Evolutionary conservation across 2,888 invertebrate species (phyloP).

Genomic region (Melieria omissa): DNA sequence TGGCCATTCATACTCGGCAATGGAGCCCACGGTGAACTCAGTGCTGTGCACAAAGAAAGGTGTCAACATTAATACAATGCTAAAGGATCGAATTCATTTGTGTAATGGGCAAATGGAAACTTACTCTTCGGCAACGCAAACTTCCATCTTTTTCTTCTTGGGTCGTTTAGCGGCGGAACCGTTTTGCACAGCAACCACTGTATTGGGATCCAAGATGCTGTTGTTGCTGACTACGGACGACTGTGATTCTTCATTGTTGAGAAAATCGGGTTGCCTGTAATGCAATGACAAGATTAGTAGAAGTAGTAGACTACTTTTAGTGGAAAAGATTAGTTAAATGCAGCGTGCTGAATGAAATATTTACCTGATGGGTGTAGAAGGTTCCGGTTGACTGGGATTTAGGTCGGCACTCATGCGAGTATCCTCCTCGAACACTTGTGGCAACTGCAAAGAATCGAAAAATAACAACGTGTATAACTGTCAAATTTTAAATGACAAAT

Average conservation of each 20-base stretch:
- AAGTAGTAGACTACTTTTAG: background rate
- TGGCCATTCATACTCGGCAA: slow-evolving; percentile 96
- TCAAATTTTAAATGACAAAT: background rate
- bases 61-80: slow-evolving; percentile 24
- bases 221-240: slow-evolving; percentile 81
- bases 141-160: slow-evolving; percentile 68
- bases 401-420: slow-evolving; percentile 81
- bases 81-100: background rate
- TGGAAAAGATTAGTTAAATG: background rate
- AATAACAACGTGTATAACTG: background rate
- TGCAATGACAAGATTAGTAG: background rate
- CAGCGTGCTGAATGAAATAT: slow-evolving; percentile 18
- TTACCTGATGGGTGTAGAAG: slow-evolving; percentile 56
- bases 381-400: slow-evolving; percentile 44
- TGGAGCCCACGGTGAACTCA: slow-evolving; percentile 83
- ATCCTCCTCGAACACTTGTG: slow-evolving; percentile 78
- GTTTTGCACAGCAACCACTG: slow-evolving; percentile 48
- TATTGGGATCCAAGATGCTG: slow-evolving; percentile 62
- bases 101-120: slow-evolving; percentile 34
- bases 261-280: slow-evolving; percentile 63
- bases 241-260: slow-evolving; percentile 77
- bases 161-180: slow-evolving; percentile 64
- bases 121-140: slow-evolving; percentile 68
- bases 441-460: slow-evolving; percentile 51
- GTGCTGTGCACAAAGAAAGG: slow-evolving; percentile 56